Evolutionary conservation across 2,113 vertebrate species (phyloP), one percentile per base, ranked within the genome.

Genomic region (Centropus unirufus): DNA sequence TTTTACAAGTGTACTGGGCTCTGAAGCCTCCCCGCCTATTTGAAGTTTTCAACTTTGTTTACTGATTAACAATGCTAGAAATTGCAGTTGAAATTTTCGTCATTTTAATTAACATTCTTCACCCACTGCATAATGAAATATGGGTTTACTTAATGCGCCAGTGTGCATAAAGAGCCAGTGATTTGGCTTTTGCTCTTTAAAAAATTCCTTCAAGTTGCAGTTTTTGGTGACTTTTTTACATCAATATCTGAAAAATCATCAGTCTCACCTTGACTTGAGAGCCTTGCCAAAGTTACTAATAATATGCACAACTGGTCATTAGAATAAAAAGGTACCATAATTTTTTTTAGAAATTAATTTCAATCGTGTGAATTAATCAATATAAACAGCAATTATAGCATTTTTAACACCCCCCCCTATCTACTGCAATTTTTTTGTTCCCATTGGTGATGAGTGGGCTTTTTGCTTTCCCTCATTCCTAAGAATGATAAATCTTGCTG

Each of bases 201-300:
- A 88, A 75, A 47, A 62, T 93, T 94, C 92, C 91, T 97, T 97
- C 92, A 97, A 90, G 92, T 92, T 91, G 77, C 34, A 95, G 51
- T 59, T 90, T 42, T 93, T 62, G 77, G 88, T 89, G 90, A 97
- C 96, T 96, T 85, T 95, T 98, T 97, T 97, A 44, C 83, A 97
- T 97, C 93, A 95, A 89, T 97, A 97, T 97, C 93, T 96, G 92
- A 97, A 96, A 96, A 97, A 87, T 90, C 90, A 96, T 97, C 93
- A 93, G 51, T 97, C 96, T 96, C 59, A 57, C 95, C 85, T 93
- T 93, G 87, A 86, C 95, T 96, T 83, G 61, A 93, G 73, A 85
- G 88, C 47, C 85, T 97, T 90, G 47, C 90, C 87, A 80, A 83
- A 66, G 69, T 86, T 92, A 61, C 73, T 97, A 96, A 96, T 96